Conservation (phyloP, 2,888 invertebrate genomes). For the Heteromurus nitidus region DNA sequence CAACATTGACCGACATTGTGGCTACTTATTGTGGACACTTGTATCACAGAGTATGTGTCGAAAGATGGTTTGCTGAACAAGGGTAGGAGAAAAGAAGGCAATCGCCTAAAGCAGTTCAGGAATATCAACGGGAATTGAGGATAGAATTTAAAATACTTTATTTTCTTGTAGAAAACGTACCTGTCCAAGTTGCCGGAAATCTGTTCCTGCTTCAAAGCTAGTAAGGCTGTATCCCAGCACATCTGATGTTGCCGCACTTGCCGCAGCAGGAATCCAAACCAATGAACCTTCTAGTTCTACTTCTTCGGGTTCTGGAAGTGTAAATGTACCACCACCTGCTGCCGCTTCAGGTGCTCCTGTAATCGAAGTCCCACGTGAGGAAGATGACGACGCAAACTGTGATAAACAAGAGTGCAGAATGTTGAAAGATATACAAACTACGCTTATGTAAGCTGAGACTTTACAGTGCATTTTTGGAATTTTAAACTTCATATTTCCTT, state of each 20-base stretch:
- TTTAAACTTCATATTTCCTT: background rate
- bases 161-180: slow-evolving; percentile 49
- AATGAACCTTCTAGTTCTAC: background rate
- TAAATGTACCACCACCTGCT: background rate
- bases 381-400: background rate
- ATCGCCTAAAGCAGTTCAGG: no score
- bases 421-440: slow-evolving; percentile 50
- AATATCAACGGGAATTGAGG: no score
- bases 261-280: background rate
- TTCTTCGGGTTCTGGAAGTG: background rate
- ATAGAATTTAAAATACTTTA: background rate
- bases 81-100: no score
- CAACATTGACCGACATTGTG: slow-evolving; percentile 39
- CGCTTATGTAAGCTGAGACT: slow-evolving; percentile 54
- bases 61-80: slow-evolving; percentile 66
- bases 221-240: slow-evolving; percentile 53
- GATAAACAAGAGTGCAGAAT: slow-evolving; percentile 18
- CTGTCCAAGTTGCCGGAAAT: slow-evolving; percentile 68
- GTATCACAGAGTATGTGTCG: slow-evolving; percentile 66
- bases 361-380: background rate
- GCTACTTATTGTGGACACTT: slow-evolving; percentile 68
- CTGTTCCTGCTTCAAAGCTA: slow-evolving; percentile 40
- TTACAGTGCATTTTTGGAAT: background rate
- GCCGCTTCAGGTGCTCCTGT: background rate
- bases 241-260: background rate